A percentile compares a stretch with the other conserved stretches of the same genome.
Evolutionary conservation across 1,140 invertebrate genomes (phyloP).

Genomic region (Drosophila baimaii): DNA sequence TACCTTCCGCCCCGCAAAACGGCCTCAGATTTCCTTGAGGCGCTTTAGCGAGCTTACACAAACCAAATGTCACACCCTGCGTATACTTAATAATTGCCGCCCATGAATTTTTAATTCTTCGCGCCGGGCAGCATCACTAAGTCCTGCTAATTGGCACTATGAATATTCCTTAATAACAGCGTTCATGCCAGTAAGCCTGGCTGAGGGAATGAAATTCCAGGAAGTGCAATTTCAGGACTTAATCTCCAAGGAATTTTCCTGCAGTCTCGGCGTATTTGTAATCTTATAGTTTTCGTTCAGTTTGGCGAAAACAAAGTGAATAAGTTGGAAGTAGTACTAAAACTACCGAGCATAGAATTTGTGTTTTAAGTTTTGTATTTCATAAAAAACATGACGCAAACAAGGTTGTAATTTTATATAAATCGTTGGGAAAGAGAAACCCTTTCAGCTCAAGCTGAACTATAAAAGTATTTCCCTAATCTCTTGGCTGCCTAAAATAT

Average conservation of each 20-base stretch:
- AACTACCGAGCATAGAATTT: background rate
- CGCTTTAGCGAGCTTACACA: background rate
- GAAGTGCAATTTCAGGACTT: conserved; percentile 25
- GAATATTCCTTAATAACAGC: conserved; percentile 11
- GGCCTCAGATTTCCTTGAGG: background rate
- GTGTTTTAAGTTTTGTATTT: background rate
- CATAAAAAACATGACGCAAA: background rate
- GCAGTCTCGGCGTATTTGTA: background rate
- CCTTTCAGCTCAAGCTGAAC: too few relatives aligned
- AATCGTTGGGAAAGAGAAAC: too few relatives aligned
- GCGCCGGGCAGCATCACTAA: background rate
- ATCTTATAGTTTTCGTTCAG: background rate
- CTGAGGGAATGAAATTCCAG: background rate
- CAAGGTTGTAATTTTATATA: background rate
- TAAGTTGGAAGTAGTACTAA: background rate
- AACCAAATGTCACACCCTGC: conserved; percentile 22
- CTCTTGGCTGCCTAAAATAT: background rate
- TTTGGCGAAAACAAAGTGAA: background rate
- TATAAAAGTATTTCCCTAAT: background rate
- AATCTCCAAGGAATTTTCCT: conserved; percentile 2
- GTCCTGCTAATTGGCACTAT: conserved; percentile 38
- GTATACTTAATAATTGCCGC: conserved; percentile 41
- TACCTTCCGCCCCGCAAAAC: background rate
- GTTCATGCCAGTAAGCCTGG: background rate
- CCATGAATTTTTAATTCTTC: conserved; percentile 28